Percentiles rank a stretch among this genome's conserved stretches.
Evolutionary conservation across 2,797 vertebrate species (phyloP).

Genomic region (Hybognathus amarus): DNA sequence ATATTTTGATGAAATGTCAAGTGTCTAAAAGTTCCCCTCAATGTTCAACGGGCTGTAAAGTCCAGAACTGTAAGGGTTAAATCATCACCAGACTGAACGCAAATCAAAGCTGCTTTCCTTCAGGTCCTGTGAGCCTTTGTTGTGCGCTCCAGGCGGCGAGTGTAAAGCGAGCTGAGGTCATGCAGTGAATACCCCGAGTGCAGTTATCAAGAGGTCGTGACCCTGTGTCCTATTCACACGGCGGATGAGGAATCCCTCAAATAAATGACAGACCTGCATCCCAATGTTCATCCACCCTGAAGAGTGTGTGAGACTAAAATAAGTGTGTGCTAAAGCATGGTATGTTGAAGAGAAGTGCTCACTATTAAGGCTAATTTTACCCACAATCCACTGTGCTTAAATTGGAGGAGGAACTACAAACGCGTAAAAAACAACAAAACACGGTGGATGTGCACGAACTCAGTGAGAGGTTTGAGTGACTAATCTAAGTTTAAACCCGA

Average conservation of each 20-base stretch:
- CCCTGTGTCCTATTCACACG: not conserved
- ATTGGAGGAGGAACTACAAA: no score
- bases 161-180: slow-evolving; percentile 37
- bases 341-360: no score
- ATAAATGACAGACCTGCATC: slow-evolving; percentile 39
- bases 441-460: no score
- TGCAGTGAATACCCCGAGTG: slow-evolving; percentile 36
- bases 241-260: slow-evolving; percentile 50
- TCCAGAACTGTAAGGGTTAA: not conserved
- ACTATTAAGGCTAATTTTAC: no score
- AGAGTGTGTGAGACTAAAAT: no score
- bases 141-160: slow-evolving; percentile 21
- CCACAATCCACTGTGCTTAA: no score
- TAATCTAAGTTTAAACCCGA: no score
- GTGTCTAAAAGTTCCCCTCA: not conserved
- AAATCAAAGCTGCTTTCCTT: slow-evolving; percentile 19
- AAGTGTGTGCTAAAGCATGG: no score
- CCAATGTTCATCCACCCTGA: no score
- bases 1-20: not conserved
- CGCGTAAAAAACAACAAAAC: no score
- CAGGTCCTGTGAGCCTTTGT: slow-evolving; percentile 13
- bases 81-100: not conserved
- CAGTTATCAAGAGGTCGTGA: slow-evolving; percentile 42
- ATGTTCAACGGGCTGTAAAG: not conserved
- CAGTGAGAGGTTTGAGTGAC: no score